These are phyloP conservation scores for Antechinus flavipes DNA, from an alignment of 2,113 vertebrate species.

Conservation along the genomic window DNA sequence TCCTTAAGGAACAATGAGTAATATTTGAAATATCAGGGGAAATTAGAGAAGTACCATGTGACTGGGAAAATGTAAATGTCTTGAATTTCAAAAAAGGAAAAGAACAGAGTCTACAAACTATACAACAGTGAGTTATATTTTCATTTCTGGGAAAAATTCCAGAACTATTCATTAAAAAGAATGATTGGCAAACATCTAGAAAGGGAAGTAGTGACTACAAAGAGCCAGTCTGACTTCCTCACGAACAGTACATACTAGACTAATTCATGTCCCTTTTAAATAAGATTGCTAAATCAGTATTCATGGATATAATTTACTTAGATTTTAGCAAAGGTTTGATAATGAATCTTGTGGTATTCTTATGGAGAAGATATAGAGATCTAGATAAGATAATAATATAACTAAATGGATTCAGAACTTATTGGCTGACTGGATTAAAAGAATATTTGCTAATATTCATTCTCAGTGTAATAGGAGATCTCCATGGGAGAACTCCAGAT, in stretches of 20 bases:
- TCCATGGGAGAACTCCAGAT: neutral
- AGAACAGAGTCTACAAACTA: neutral
- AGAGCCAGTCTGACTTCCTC: neutral
- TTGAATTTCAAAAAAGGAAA: neutral
- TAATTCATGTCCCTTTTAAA: neutral
- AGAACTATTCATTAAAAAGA: neutral
- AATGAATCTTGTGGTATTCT: neutral
- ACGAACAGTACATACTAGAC: neutral
- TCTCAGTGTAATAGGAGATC: neutral
- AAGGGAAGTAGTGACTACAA: neutral
- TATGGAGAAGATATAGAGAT: neutral
- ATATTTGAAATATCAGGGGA: neutral
- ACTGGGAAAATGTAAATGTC: neutral
- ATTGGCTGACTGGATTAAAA: neutral
- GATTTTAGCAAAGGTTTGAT: neutral
- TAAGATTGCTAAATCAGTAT: neutral
- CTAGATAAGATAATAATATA: neutral
- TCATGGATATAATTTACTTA: neutral
- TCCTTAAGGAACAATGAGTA: neutral
- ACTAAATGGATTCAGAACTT: neutral
- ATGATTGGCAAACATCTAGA: neutral
- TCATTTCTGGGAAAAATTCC: neutral
- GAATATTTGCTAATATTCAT: neutral
- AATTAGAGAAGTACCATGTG: neutral
- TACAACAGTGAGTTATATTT: neutral